Conservation (phyloP, 2,113 vertebrate species). For the Ageneiosus marmoratus region DNA sequence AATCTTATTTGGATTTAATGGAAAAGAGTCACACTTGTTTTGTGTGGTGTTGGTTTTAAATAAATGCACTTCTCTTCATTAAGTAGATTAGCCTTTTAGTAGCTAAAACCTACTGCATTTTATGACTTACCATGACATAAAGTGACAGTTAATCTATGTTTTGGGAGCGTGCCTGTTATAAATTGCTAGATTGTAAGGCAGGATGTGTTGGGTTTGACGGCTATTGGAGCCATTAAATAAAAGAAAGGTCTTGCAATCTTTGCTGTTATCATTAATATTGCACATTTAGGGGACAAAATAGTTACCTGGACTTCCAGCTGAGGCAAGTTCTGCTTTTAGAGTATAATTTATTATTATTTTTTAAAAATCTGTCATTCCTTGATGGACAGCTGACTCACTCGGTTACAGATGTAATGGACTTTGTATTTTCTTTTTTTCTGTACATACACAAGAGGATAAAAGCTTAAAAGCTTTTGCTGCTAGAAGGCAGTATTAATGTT, state of each 20-base stretch:
- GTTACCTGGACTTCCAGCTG: background rate
- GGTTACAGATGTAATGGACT: background rate
- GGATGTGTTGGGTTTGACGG: background rate
- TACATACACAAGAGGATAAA: background rate
- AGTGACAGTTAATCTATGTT: slow-evolving; percentile 11
- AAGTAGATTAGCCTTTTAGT: slow-evolving; percentile 3
- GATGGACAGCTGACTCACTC: background rate
- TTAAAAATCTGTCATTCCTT: background rate
- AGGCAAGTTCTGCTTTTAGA: background rate
- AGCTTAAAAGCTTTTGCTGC: background rate
- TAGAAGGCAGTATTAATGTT: background rate
- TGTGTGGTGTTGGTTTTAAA: background rate
- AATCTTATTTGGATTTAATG: background rate
- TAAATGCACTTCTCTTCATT: background rate
- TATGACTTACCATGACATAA: slow-evolving; percentile 1
- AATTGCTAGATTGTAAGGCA: background rate
- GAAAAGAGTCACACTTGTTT: background rate
- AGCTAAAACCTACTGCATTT: slow-evolving; percentile 17
- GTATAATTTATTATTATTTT: background rate
- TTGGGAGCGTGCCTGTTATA: slow-evolving; percentile 5
- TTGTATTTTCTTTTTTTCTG: background rate
- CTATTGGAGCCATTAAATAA: background rate
- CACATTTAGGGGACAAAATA: background rate
- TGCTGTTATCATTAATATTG: background rate
- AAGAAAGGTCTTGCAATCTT: background rate